A percentile compares a stretch with the other conserved stretches of the same genome.
Conservation (phyloP, 2,888 invertebrate genomes). For the Pollenia amentaria region DNA sequence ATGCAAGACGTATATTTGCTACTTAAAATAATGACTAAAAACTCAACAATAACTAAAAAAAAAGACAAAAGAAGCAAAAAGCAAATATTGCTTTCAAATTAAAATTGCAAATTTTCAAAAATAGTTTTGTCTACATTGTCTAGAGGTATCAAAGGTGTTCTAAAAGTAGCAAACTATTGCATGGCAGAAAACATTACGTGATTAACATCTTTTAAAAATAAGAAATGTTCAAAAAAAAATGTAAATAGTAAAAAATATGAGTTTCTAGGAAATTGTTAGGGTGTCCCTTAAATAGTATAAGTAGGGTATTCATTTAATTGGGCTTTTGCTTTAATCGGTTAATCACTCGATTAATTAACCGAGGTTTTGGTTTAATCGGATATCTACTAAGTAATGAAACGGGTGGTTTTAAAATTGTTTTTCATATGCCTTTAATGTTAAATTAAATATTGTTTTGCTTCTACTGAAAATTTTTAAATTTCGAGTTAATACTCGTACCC, state of each 20-base stretch:
- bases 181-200: conserved; percentile 68
- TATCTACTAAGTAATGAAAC: too few species aligned
- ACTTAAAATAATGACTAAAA: conserved; percentile 61
- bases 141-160: conserved; percentile 44
- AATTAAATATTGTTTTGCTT: too few species aligned
- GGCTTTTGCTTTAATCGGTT: too few species aligned
- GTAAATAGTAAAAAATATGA: background rate
- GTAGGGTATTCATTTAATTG: too few species aligned
- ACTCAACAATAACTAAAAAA: conserved; percentile 4
- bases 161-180: conserved; percentile 42
- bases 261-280: background rate
- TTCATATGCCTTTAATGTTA: too few species aligned
- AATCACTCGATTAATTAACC: too few species aligned
- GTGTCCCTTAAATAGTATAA: conserved; percentile 6
- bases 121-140: conserved; percentile 59
- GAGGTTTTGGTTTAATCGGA: too few species aligned
- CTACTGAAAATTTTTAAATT: too few species aligned
- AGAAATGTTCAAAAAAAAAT: background rate
- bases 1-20: conserved; percentile 54
- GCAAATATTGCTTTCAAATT: conserved; percentile 63
- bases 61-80: background rate
- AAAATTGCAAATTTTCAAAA: conserved; percentile 72
- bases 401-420: too few species aligned
- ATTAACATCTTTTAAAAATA: conserved; percentile 68
- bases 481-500: too few species aligned